Evolutionary conservation across 1,140 invertebrate genomes (phyloP), one percentile per base, ranked within the genome.

Genomic region (Megalopta genalis): DNA sequence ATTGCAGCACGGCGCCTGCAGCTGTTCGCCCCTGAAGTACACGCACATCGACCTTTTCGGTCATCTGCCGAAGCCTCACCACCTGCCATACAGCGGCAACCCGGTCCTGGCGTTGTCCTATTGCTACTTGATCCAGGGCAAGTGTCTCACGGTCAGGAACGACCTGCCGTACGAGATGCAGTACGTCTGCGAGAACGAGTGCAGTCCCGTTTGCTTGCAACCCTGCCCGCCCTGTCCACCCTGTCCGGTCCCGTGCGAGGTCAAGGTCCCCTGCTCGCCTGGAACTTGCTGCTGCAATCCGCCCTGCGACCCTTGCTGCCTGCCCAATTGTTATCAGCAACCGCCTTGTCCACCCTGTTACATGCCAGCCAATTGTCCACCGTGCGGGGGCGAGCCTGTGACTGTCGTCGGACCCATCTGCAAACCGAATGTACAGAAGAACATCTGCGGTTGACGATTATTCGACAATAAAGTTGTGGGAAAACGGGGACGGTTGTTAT

Each of bases 91-190:
- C 87, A 60, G 68, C 23, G 91, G 89, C 25, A 91, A 89, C 86
- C 90, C 90, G 8, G 78, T 92, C 9, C 70, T 92, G 32, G 85
- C 87, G 0, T 63, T 92, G 82, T 80, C 89, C 65, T 93, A 92
- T 54, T 92, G 91, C 49, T 92, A 90, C 75, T 75, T 92, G 14
- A 89, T 92, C 25, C 88, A 92, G 73, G 90, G 89, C 79, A 92
- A 92, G 71, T 91, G 88, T 66, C 82, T 89, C n/a, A 90, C 90
- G 21, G 71, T 91, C 14, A 68, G 83, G 67, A 88, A 83, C 65
- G 86, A 86, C 49, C 68, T 86, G 18, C 83, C 85, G 0, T 84
- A 70, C 64, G 90, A 88, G 75, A 88, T 87, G 89, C 88, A 88
- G 64, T 90, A 90, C 76, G 84, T 88, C 23, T 85, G 84, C 73